These are phyloP conservation scores for Sebastiscus albofasciatus DNA, from an alignment of 2,797 vertebrate species.

Conservation along the genomic window DNA sequence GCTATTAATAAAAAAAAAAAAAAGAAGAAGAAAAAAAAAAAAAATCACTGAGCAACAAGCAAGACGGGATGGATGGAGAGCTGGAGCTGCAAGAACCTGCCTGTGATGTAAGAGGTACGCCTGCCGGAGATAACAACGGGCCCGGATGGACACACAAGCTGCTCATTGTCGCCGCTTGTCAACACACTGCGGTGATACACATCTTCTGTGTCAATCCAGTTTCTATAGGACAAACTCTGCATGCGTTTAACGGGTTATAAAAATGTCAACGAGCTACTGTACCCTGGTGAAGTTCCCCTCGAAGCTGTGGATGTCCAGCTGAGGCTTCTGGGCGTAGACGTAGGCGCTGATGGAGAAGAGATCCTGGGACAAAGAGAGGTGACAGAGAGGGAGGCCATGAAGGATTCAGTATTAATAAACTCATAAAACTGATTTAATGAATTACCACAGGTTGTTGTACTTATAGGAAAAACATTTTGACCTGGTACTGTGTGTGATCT, in stretches of 20 bases:
- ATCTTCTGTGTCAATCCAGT: constrained; percentile 35
- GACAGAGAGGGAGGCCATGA: neutral
- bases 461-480: neutral
- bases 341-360: constrained; percentile 95
- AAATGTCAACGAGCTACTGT: constrained; percentile 66
- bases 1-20: constrained; percentile 85
- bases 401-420: neutral
- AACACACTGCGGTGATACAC: constrained; percentile 52
- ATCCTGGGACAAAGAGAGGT: constrained; percentile 84
- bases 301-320: constrained; percentile 98
- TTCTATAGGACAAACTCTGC: constrained; percentile 40
- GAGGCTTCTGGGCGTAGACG: constrained; percentile 95
- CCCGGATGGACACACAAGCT: constrained; percentile 57
- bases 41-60: constrained; percentile 69
- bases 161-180: constrained; percentile 61
- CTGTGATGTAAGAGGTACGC: constrained; percentile 73
- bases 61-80: constrained; percentile 62
- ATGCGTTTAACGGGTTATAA: constrained; percentile 52
- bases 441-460: neutral
- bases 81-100: constrained; percentile 59
- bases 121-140: constrained; percentile 58
- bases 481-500: no score
- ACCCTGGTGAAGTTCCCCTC: constrained; percentile 98
- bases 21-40: constrained; percentile 14
- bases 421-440: neutral